phyloP scores from a whole-genome alignment of 2,888 invertebrate genomes.

The Andrena camellia region DNA sequence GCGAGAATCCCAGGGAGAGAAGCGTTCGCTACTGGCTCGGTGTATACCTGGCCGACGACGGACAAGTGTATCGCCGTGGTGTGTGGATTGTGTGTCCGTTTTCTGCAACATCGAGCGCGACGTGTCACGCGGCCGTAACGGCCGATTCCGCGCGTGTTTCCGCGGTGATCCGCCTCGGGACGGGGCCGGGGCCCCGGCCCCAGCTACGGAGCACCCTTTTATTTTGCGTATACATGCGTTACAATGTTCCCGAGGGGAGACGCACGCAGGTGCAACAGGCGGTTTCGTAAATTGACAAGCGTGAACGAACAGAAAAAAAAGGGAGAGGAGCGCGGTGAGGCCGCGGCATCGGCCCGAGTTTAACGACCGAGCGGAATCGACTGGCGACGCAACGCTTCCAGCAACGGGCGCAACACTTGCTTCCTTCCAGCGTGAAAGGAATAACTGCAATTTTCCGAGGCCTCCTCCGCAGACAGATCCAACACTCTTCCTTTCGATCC shows the following conservation, averaged over 20 bases:
- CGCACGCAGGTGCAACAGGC: conserved; percentile 25
- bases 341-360: conserved; percentile 15
- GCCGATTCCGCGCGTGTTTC: conserved; percentile 43
- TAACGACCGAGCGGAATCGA: conserved; percentile 19
- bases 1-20: conserved; percentile 50
- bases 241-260: conserved; percentile 33
- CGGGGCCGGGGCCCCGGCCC: neutral
- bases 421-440: neutral
- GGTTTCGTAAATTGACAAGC: conserved; percentile 46
- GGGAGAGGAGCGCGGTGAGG: neutral
- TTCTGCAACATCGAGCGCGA: conserved; percentile 37
- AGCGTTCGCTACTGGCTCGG: conserved; percentile 59
- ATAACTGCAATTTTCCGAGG: conserved; percentile 34
- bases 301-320: conserved; percentile 19
- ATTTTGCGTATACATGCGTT: conserved; percentile 40
- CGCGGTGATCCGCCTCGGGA: conserved; percentile 36
- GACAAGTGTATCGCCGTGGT: conserved; percentile 48
- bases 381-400: neutral
- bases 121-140: conserved; percentile 55
- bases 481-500: conserved; percentile 35
- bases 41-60: conserved; percentile 19
- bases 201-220: conserved; percentile 41
- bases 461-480: neutral
- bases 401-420: neutral
- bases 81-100: conserved; percentile 52